Percentiles rank a stretch among this genome's conserved stretches.
These are phyloP conservation scores for Egretta garzetta DNA, from an alignment of 2,113 vertebrate species.

Conservation along the genomic window DNA sequence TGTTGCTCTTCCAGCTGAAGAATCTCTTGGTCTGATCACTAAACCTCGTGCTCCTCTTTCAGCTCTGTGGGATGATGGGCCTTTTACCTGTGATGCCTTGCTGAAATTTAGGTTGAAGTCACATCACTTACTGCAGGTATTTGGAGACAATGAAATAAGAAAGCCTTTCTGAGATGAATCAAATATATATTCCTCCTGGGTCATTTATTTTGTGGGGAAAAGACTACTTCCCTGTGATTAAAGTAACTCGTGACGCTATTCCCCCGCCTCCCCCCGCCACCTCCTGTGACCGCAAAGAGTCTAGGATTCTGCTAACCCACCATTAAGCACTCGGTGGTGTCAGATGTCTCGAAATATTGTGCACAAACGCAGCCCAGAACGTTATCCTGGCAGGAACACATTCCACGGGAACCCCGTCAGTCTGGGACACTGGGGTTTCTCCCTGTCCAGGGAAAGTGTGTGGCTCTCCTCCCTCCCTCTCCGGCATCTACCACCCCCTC, in stretches of 20 bases:
- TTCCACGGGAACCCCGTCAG: background rate
- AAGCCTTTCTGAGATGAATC: background rate
- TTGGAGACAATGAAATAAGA: background rate
- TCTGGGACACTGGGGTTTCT: background rate
- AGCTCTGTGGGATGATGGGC: no score
- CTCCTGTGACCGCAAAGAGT: background rate
- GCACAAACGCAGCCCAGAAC: background rate
- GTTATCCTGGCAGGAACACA: slow-evolving; percentile 12
- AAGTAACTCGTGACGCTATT: background rate
- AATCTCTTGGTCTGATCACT: background rate
- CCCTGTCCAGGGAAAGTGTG: background rate
- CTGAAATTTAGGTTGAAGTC: background rate
- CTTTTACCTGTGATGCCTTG: background rate
- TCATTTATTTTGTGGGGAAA: background rate
- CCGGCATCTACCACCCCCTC: background rate
- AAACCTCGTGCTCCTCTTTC: background rate
- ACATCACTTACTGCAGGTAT: background rate
- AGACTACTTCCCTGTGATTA: background rate
- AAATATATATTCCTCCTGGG: background rate
- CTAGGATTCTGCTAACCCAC: background rate
- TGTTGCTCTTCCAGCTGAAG: background rate
- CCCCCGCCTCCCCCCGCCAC: background rate
- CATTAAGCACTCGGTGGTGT: background rate
- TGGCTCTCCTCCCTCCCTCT: background rate
- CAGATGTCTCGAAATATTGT: background rate